A percentile compares a stretch with the other conserved stretches of the same genome.
These are phyloP conservation scores for Lasioglossum calceatum DNA, from an alignment of 2,888 invertebrate species.

Conservation along the genomic window DNA sequence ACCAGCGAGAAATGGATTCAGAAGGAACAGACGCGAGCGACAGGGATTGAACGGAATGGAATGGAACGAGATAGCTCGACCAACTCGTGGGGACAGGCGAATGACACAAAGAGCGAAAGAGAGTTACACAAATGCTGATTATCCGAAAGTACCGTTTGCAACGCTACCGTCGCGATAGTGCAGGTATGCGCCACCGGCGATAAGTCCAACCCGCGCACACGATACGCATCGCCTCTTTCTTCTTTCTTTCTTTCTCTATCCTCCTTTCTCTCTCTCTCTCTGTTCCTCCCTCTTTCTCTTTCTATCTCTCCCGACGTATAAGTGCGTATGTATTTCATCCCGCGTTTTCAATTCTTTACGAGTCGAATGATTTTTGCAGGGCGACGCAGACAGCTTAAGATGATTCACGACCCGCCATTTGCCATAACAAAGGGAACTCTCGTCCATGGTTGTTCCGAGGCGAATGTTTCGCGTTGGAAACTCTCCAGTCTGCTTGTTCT, in stretches of 20 bases:
- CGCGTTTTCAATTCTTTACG: not conserved
- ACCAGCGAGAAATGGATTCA: slow-evolving; percentile 23
- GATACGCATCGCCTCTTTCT: slow-evolving; percentile 21
- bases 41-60: slow-evolving; percentile 34
- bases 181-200: slow-evolving; percentile 39
- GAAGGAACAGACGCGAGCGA: slow-evolving; percentile 30
- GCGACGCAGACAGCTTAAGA: slow-evolving; percentile 6
- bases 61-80: slow-evolving; percentile 36
- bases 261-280: not conserved
- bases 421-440: slow-evolving; percentile 7
- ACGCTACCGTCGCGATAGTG: slow-evolving; percentile 48
- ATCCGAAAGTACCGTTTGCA: slow-evolving; percentile 56
- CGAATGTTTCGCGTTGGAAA: not conserved
- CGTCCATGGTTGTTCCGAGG: not conserved
- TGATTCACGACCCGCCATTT: slow-evolving; percentile 10
- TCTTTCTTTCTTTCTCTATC: not conserved
- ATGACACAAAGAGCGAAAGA: slow-evolving; percentile 50
- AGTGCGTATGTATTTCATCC: not conserved
- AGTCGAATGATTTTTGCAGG: not conserved
- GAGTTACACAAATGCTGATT: slow-evolving; percentile 56
- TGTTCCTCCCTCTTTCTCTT: not conserved
- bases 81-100: slow-evolving; percentile 30
- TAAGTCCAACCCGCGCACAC: slow-evolving; percentile 25
- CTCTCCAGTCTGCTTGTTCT: not conserved
- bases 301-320: not conserved